These are phyloP conservation scores for Terebella lapidaria DNA, from an alignment of 2,888 invertebrate species.

Conservation along the genomic window DNA sequence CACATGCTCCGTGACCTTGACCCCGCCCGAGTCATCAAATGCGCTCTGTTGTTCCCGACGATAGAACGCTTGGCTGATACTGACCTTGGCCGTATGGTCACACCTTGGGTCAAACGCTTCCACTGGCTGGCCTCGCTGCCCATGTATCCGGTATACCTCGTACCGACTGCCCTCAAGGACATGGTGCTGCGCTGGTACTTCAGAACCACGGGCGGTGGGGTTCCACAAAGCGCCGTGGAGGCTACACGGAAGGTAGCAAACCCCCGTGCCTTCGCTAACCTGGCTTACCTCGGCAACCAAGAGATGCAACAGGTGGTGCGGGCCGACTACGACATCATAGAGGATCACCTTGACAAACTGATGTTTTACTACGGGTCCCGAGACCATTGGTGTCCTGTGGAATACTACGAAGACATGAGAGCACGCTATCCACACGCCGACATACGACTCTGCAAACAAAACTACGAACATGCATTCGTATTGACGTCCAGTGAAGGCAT, in stretches of 20 bases:
- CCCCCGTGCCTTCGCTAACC: slow-evolving; percentile 32
- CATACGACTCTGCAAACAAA: slow-evolving; percentile 61
- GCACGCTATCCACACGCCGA: slow-evolving; percentile 61
- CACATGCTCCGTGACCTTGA: slow-evolving; percentile 62
- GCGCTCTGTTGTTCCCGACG: slow-evolving; percentile 75
- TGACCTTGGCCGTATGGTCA: slow-evolving; percentile 64
- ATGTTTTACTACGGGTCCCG: slow-evolving; percentile 73
- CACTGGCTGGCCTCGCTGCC: slow-evolving; percentile 43
- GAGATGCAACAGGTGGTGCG: slow-evolving; percentile 74
- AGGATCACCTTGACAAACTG: slow-evolving; percentile 61
- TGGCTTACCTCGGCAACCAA: slow-evolving; percentile 38
- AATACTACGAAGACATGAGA: slow-evolving; percentile 64
- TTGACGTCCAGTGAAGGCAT: slow-evolving; percentile 54
- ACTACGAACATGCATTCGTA: slow-evolving; percentile 61
- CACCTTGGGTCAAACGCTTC: slow-evolving; percentile 55
- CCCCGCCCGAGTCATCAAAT: slow-evolving; percentile 51
- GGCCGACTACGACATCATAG: slow-evolving; percentile 64
- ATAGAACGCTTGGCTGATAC: slow-evolving; percentile 75
- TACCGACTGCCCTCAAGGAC: slow-evolving; percentile 22
- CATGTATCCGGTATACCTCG: slow-evolving; percentile 38
- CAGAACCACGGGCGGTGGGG: slow-evolving; percentile 28
- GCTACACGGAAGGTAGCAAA: slow-evolving; percentile 45
- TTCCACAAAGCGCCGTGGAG: slow-evolving; percentile 39
- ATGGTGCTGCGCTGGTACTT: slow-evolving; percentile 43
- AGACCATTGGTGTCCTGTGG: slow-evolving; percentile 80